Evolutionary conservation across 1,140 invertebrate genomes (phyloP).

Genomic region (Heliconius hermathena): DNA sequence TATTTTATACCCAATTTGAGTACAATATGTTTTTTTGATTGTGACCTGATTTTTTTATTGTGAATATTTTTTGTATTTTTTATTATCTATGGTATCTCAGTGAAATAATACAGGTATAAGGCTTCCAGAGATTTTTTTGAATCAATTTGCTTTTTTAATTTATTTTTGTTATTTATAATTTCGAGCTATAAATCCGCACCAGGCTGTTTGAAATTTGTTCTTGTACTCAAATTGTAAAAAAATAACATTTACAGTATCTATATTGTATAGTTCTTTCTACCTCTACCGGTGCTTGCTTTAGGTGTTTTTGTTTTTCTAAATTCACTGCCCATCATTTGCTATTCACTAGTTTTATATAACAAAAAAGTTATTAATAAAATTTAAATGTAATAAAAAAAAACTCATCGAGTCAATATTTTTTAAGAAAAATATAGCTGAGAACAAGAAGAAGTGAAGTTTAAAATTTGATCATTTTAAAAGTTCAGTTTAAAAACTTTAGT

Average conservation of each 20-base stretch:
- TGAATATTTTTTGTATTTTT: background rate
- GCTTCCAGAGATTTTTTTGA: conserved; percentile 2
- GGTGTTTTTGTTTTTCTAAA: conserved; percentile 39
- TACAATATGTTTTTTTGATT: background rate
- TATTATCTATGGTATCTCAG: background rate
- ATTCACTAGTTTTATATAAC: background rate
- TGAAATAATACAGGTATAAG: background rate
- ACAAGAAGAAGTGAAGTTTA: no score
- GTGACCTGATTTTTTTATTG: conserved; percentile 5
- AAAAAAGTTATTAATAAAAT: background rate
- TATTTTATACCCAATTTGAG: background rate
- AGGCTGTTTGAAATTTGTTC: conserved; percentile 29
- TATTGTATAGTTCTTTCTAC: conserved; percentile 57
- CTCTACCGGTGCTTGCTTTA: conserved; percentile 73
- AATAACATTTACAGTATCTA: conserved; percentile 22
- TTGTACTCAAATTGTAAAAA: conserved; percentile 31
- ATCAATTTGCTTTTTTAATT: background rate
- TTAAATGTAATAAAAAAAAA: background rate
- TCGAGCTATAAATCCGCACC: conserved; percentile 29
- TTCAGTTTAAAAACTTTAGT: no score
- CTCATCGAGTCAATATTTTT: background rate
- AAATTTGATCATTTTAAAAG: no score
- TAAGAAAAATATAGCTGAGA: background rate
- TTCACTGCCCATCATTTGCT: conserved; percentile 20
- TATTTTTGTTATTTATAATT: background rate